These are phyloP conservation scores for Oenanthe oenanthe DNA, from an alignment of 2,113 vertebrate species.

Conservation along the genomic window DNA sequence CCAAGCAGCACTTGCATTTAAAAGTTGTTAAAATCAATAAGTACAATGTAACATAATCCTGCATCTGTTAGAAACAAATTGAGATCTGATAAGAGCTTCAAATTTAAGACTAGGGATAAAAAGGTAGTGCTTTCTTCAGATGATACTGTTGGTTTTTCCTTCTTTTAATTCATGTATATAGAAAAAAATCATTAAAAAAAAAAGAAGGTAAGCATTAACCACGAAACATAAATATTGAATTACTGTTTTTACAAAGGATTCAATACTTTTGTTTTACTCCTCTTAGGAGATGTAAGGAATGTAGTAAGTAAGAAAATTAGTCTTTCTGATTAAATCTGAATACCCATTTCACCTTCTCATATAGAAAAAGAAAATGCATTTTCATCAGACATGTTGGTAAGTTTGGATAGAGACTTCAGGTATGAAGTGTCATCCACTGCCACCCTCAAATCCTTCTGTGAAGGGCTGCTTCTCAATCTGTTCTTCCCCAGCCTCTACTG, in stretches of 20 bases:
- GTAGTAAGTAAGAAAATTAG: not conserved
- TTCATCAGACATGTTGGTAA: not conserved
- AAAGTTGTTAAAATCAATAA: not conserved
- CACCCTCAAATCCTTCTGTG: not conserved
- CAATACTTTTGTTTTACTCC: not conserved
- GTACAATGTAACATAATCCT: not conserved
- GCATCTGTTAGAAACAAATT: not conserved
- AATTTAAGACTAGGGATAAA: not conserved
- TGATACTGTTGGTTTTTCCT: not conserved
- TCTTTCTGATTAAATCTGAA: not conserved
- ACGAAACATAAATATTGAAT: not conserved
- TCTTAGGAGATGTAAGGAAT: not conserved
- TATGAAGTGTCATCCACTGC: not conserved
- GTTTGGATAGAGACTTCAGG: not conserved
- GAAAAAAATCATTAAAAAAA: not conserved
- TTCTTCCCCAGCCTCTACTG: not conserved
- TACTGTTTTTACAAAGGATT: not conserved
- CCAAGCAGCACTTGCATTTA: not conserved
- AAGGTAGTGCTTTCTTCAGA: not conserved
- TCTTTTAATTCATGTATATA: not conserved
- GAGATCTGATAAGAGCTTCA: not conserved
- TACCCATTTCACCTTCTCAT: not conserved
- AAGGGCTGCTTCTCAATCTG: not conserved
- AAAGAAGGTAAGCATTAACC: not conserved
- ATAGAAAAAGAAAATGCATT: not conserved